Evolutionary conservation across 2,888 invertebrate species (phyloP).

Genomic region (Abscondita cerata): DNA sequence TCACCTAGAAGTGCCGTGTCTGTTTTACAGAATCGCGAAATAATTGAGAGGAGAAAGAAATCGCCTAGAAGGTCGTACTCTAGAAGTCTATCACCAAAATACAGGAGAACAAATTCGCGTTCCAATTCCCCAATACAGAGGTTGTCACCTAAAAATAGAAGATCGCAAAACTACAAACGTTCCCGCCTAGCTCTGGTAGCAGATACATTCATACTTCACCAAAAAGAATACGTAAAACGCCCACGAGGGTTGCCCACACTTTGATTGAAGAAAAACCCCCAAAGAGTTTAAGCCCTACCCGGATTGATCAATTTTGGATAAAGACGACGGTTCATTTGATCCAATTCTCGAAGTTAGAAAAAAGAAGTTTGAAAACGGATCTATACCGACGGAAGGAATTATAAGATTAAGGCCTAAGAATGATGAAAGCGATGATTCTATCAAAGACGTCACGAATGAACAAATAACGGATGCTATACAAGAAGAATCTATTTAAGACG

Average conservation of each 20-base stretch:
- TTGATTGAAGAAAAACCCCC: too few relatives aligned
- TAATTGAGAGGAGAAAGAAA: conserved; percentile 56
- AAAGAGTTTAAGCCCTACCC: conserved; percentile 40
- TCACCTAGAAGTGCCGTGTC: conserved; percentile 59
- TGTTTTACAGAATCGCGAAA: conserved; percentile 57
- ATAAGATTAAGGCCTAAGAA: conserved; percentile 57
- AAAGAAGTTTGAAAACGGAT: conserved; percentile 62
- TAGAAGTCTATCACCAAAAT: conserved; percentile 50
- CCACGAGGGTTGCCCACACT: neutral
- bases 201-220: neutral
- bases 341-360: conserved; percentile 62
- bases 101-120: conserved; percentile 19
- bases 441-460: too few relatives aligned
- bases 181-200: neutral
- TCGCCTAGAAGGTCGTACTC: conserved; percentile 57
- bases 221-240: neutral
- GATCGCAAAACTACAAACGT: conserved; percentile 19
- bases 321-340: conserved; percentile 47
- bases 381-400: conserved; percentile 59
- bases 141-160: conserved; percentile 24
- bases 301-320: conserved; percentile 32
- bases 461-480: too few relatives aligned
- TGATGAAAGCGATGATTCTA: conserved; percentile 19
- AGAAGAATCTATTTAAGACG: too few relatives aligned
- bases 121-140: conserved; percentile 1